Base-by-base conservation (phyloP, 1,140 invertebrate genomes). In the Probaryconus sp. region DNA sequence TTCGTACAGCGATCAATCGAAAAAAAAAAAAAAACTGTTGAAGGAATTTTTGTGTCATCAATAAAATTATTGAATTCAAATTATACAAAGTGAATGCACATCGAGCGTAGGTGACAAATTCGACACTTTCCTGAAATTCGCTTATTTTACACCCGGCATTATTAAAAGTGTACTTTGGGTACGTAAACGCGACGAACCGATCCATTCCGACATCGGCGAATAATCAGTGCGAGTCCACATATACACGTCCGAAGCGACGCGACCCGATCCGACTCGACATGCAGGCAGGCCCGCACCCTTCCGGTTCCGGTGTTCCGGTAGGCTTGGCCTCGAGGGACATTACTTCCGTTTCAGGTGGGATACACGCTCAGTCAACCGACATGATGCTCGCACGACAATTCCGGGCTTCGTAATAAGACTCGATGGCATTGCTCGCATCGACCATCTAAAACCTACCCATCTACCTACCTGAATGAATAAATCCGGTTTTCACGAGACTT, bases 261-360 rank as follows among this genome's bases (percentile, higher is more conserved):
- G 78, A n/a, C n/a, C n/a, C n/a, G n/a, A n/a, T n/a, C n/a, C n/a
- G n/a, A n/a, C n/a, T n/a, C n/a, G n/a, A n/a, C n/a, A n/a, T n/a
- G n/a, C n/a, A n/a, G n/a, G n/a, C 81, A 85, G 79, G 77, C 82
- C 83, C 85, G 84, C 85, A 79, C 85, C 85, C 84, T 86, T 87
- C 85, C 85, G 85, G 84, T 87, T 87, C 85, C 85, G 85, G 85
- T 86, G 85, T 87, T 86, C 85, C 85, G 85, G 85, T 87, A 87
- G 85, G 82, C 81, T 87, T 83, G 81, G 77, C 79, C 75, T 76
- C 78, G 72, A 70, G 76, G 80, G 80, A 68, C 79, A 70, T 64
- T 74, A 72, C 72, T 85, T 85, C 83, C 83, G 82, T 79, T 83
- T 84, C 78, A 83, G 82, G 79, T 85, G 85, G 85, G 83, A 87